Evolutionary conservation across 1,140 invertebrate genomes (phyloP).

Genomic region (Aculops lycopersici): DNA sequence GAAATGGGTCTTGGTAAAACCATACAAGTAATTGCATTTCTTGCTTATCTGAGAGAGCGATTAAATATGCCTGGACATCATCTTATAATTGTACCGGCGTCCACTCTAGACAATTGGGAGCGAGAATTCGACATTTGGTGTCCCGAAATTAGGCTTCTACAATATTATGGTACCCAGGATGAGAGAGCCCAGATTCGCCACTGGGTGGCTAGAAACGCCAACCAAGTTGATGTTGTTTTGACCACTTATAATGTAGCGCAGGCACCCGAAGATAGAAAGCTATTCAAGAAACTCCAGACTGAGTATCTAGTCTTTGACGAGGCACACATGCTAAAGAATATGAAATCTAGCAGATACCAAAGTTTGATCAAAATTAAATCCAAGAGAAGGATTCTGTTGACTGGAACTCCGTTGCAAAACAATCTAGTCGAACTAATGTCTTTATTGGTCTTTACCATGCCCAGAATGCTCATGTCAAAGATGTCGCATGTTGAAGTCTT

Average conservation of each 20-base stretch:
- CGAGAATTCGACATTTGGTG: conserved; percentile 53
- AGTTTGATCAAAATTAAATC: conserved; percentile 47
- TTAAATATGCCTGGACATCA: conserved; percentile 28
- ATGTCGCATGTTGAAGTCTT: conserved; percentile 52
- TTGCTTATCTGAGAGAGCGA: conserved; percentile 49
- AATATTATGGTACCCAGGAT: conserved; percentile 58
- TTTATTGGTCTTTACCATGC: conserved; percentile 75
- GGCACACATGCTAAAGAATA: conserved; percentile 90
- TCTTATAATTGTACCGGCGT: conserved; percentile 62
- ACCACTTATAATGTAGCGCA: conserved; percentile 31
- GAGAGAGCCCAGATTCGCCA: conserved; percentile 40
- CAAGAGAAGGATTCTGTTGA: not conserved
- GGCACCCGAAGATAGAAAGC: conserved; percentile 49
- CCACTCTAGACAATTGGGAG: conserved; percentile 66
- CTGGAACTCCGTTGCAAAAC: conserved; percentile 60
- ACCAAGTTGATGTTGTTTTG: conserved; percentile 45
- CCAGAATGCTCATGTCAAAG: conserved; percentile 58
- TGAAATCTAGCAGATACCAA: conserved; percentile 56
- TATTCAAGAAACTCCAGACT: conserved; percentile 57
- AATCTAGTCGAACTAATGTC: conserved; percentile 83
- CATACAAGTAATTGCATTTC: conserved; percentile 41
- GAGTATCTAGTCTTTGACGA: conserved; percentile 86
- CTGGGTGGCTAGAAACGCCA: conserved; percentile 31
- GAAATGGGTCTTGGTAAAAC: conserved; percentile 71
- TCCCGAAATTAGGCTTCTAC: conserved; percentile 35